A percentile compares a stretch with the other conserved stretches of the same genome.
These are phyloP conservation scores for Ariopsis seemanni DNA, from an alignment of 2,113 vertebrate species.

Conservation along the genomic window DNA sequence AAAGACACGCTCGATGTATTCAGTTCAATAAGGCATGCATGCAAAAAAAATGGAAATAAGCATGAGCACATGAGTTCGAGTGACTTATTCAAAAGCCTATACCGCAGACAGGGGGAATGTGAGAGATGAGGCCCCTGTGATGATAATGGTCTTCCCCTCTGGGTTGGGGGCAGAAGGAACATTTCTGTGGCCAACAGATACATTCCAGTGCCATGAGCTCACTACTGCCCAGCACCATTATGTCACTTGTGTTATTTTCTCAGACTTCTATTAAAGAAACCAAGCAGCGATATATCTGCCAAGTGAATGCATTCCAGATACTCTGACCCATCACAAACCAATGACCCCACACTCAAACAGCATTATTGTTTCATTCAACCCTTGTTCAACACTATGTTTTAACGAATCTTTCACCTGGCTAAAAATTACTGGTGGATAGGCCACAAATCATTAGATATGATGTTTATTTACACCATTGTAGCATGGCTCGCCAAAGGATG, in stretches of 20 bases:
- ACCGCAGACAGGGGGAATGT: background rate
- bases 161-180: constrained; percentile 58
- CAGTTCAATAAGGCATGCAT: background rate
- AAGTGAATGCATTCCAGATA: constrained; percentile 65
- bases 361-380: constrained; percentile 45
- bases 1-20: background rate
- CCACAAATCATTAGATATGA: constrained; percentile 13
- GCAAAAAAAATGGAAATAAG: background rate
- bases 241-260: constrained; percentile 74
- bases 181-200: constrained; percentile 63
- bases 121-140: constrained; percentile 50
- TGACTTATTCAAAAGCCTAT: constrained; percentile 13
- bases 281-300: constrained; percentile 65
- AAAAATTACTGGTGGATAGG: background rate
- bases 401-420: constrained; percentile 16
- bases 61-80: constrained; percentile 14
- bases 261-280: constrained; percentile 65
- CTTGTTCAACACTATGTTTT: constrained; percentile 25
- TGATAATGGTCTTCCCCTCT: constrained; percentile 48
- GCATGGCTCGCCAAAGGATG: constrained; percentile 16
- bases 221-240: constrained; percentile 63
- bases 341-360: constrained; percentile 38
- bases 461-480: constrained; percentile 13
- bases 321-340: constrained; percentile 63
- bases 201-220: constrained; percentile 75